Percentiles rank a stretch among this genome's conserved stretches.
Conservation (phyloP, 53 echinoderm and acorn worm genomes). For the Luidia sarsii region DNA sequence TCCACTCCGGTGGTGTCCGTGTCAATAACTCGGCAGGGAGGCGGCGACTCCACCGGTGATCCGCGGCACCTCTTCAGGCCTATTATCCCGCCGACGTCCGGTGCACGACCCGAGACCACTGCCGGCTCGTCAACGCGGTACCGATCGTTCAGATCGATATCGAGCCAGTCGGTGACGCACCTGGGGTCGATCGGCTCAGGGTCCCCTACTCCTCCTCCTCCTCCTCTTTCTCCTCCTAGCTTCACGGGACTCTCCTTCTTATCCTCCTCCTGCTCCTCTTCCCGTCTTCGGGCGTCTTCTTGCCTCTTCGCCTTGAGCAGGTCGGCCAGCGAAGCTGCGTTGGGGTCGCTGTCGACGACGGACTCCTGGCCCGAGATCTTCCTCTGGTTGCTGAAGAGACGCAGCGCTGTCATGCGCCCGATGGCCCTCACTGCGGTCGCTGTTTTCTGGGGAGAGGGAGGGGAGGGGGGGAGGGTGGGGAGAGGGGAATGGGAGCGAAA, state of each 20-base stretch:
- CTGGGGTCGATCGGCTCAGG: no score
- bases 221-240: no score
- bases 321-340: conserved; percentile 27
- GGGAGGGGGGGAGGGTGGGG: no score
- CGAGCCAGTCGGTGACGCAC: conserved; percentile 28
- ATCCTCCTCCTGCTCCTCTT: conserved; percentile 1
- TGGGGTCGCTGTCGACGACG: neutral
- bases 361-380: conserved; percentile 46
- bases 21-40: conserved; percentile 39
- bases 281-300: conserved; percentile 15
- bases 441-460: conserved; percentile 82
- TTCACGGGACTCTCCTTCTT: neutral
- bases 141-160: conserved; percentile 41
- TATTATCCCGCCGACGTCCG: no score
- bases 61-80: no score
- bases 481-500: no score
- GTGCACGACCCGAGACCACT: no score
- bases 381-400: conserved; percentile 65
- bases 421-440: conserved; percentile 95
- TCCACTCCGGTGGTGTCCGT: neutral
- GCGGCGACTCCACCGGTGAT: neutral
- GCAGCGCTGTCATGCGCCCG: conserved; percentile 88
- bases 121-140: neutral
- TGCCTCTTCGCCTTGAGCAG: conserved; percentile 46
- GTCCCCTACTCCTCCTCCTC: no score